These are phyloP conservation scores for Cardiocondyla obscurior DNA, from an alignment of 1,140 invertebrate genomes.

Conservation along the genomic window DNA sequence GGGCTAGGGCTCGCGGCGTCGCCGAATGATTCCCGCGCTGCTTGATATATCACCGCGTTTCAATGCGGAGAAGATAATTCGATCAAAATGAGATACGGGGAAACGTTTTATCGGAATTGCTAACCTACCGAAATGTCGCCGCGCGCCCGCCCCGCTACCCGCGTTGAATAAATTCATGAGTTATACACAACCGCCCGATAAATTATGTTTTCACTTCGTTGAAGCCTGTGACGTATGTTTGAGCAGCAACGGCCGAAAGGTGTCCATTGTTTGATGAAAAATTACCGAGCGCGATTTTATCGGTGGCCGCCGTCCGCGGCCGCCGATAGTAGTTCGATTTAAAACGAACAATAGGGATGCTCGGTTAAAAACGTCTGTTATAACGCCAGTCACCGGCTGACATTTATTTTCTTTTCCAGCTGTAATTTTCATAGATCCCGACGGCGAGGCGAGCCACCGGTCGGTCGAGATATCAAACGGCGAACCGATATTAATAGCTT, in stretches of 20 bases:
- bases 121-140: constrained; percentile 43
- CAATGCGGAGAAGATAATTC: constrained; percentile 52
- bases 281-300: constrained; percentile 28
- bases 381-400: constrained; percentile 9
- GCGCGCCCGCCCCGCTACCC: background rate
- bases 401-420: constrained; percentile 34
- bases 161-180: constrained; percentile 70
- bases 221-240: constrained; percentile 57
- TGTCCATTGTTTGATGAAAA: constrained; percentile 50
- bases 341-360: constrained; percentile 25
- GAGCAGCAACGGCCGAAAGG: constrained; percentile 26
- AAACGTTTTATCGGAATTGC: constrained; percentile 52
- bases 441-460: background rate
- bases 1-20: background rate
- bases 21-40: background rate
- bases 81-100: constrained; percentile 56
- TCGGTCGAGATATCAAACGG: constrained; percentile 19
- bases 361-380: constrained; percentile 34
- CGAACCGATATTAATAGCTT: constrained; percentile 40
- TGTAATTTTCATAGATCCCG: constrained; percentile 21
- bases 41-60: constrained; percentile 45
- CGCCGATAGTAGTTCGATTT: constrained; percentile 31
- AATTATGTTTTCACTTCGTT: constrained; percentile 62
- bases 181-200: constrained; percentile 64
- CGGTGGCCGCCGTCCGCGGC: background rate